These are phyloP conservation scores for Myrmecobius fasciatus DNA, from an alignment of 2,113 vertebrate genomes.

Conservation along the genomic window DNA sequence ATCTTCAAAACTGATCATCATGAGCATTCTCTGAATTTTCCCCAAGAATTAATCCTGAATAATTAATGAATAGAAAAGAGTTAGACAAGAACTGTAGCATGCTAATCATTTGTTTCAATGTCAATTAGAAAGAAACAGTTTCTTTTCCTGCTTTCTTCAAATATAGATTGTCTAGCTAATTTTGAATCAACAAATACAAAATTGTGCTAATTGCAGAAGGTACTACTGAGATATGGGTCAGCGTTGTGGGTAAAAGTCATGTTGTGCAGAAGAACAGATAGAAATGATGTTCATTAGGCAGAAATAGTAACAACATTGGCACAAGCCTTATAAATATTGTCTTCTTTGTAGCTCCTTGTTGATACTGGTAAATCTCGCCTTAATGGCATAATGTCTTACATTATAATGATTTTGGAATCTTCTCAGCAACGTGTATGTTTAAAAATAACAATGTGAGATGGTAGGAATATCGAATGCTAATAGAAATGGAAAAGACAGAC, in stretches of 20 bases:
- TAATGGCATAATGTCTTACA: slow-evolving; percentile 46
- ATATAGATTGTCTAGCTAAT: slow-evolving; percentile 59
- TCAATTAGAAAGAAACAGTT: slow-evolving; percentile 68
- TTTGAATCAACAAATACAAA: slow-evolving; percentile 67
- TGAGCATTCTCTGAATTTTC: slow-evolving; percentile 71
- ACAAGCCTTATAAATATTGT: slow-evolving; percentile 35
- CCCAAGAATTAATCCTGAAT: slow-evolving; percentile 77
- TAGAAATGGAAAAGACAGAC: slow-evolving; percentile 27
- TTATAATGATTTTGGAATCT: slow-evolving; percentile 38
- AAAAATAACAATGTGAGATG: slow-evolving; percentile 60
- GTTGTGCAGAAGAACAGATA: slow-evolving; percentile 25
- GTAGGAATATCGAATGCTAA: slow-evolving; percentile 48
- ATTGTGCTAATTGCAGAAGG: slow-evolving; percentile 40
- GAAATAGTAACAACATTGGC: slow-evolving; percentile 55
- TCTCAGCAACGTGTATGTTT: slow-evolving; percentile 52
- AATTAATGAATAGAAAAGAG: slow-evolving; percentile 75
- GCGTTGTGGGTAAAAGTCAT: slow-evolving; percentile 35
- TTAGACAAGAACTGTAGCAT: slow-evolving; percentile 60
- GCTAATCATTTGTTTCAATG: slow-evolving; percentile 75
- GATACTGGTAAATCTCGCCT: slow-evolving; percentile 51
- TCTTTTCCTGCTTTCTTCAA: slow-evolving; percentile 55
- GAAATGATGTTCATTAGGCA: slow-evolving; percentile 45
- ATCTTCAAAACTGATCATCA: slow-evolving; percentile 75
- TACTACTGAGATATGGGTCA: slow-evolving; percentile 44
- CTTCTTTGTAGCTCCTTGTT: slow-evolving; percentile 49